Base-by-base conservation (phyloP, 2,113 vertebrate genomes). In the Arvicanthis niloticus region DNA sequence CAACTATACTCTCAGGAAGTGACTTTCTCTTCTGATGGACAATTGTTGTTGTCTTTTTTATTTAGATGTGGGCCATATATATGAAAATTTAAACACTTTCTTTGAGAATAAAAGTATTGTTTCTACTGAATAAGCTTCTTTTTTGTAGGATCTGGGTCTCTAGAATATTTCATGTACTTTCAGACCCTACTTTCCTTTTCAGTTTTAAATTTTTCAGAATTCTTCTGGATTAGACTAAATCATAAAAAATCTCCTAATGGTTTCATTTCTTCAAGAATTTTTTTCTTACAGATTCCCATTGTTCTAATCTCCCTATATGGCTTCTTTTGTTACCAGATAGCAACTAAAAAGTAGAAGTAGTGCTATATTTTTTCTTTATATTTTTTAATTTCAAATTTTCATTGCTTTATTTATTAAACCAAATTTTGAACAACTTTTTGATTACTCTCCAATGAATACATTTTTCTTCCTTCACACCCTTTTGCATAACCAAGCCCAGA, bases 401-500 rank as follows among this genome's bases (percentile, higher is more conserved):
- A 62, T 62, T 62, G 22, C 24, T 65, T 65, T 80, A 34, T 8
- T 56, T 37, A 37, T 80, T 12, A 80, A 53, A 37, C 17, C 21
- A 21, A n/a, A 11, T 5, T 21, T 80, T 56, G 26, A 80, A 6
- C 1, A 80, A 21, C 56, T 80, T 22, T 6, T 1, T 37, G 48
- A 6, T 22, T 37, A 3, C 34, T 37, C 19, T 56, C 34, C 1
- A 4, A 37, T 0, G 22, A 2, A 81, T n/a, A 65, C 10, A 10
- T 9, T 26, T 65, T 29, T 65, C 56, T 0, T n/a, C 21, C 1
- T 19, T 22, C 8, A 2, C 12, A 6, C 19, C 4, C 16, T 10
- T 53, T 7, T 6, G 48, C 4, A 37, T 9, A 34, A 56, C 51
- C 19, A n/a, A n/a, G 1, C 9, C 31, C 17, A 24, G 34, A 21